A percentile compares a stretch with the other conserved stretches of the same genome.
phyloP scores from a whole-genome alignment of 2,113 vertebrate species.

The Hepsetus odoe region DNA sequence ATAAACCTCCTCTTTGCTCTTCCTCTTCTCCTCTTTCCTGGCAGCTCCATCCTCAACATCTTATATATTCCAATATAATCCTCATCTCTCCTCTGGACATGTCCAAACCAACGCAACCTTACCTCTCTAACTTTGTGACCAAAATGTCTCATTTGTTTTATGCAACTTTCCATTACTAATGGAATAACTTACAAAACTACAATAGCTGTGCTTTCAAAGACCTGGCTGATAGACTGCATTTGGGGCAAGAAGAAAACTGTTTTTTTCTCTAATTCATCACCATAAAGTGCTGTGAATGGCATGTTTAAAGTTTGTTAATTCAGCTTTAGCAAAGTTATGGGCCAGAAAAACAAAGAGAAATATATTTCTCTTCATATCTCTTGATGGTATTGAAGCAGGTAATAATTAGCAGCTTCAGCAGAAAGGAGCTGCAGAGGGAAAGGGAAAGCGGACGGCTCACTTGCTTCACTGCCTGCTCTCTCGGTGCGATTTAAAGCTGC shows the following conservation, averaged over 20 bases:
- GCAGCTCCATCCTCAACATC: too few relatives aligned
- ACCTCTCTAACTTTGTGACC: too few relatives aligned
- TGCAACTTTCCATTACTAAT: too few relatives aligned
- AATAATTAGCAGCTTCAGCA: slow-evolving; percentile 16
- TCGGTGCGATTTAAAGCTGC: slow-evolving; percentile 8
- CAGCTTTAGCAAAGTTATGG: background rate
- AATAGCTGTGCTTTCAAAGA: too few relatives aligned
- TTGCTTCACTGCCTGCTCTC: slow-evolving; percentile 1
- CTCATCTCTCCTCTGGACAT: too few relatives aligned
- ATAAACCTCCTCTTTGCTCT: too few relatives aligned
- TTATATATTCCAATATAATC: too few relatives aligned
- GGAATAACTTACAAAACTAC: too few relatives aligned
- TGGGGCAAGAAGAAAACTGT: background rate
- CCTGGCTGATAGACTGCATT: background rate
- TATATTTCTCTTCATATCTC: background rate
- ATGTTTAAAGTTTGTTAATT: background rate
- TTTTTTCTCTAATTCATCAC: background rate
- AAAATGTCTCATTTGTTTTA: too few relatives aligned
- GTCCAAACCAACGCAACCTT: too few relatives aligned
- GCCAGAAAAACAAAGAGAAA: background rate
- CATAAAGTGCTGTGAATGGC: background rate
- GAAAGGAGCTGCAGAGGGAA: slow-evolving; percentile 13
- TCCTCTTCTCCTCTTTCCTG: too few relatives aligned
- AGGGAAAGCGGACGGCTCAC: slow-evolving; percentile 6
- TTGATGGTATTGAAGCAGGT: background rate